phyloP scores from a whole-genome alignment of 2,888 invertebrate species.

The Ramazzottius varieornatus region DNA sequence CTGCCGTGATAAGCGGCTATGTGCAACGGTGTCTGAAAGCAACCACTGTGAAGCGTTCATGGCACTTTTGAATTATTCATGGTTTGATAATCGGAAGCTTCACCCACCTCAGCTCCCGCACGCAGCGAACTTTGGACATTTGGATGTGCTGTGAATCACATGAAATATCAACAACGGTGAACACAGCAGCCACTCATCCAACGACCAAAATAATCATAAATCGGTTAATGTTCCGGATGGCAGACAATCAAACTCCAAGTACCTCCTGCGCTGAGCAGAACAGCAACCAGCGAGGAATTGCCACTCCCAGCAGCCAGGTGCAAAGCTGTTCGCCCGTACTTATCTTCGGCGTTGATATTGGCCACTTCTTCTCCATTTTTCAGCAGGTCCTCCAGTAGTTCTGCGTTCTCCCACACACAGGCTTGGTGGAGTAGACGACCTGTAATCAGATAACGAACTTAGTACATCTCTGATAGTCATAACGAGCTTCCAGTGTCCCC shows the following conservation, averaged over 20 bases:
- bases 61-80: no score
- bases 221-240: no score
- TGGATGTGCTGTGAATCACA: conserved; percentile 30
- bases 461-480: no score
- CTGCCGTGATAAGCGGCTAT: conserved; percentile 53
- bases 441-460: no score
- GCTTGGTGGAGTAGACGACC: conserved; percentile 26
- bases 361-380: conserved; percentile 28
- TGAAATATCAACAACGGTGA: no score
- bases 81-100: no score
- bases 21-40: conserved; percentile 56
- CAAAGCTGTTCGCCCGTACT: conserved; percentile 44
- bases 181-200: no score
- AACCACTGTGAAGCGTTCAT: no score
- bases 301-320: conserved; percentile 58
- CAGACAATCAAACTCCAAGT: no score
- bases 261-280: conserved; percentile 40
- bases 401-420: conserved; percentile 62
- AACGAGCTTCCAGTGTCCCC: no score
- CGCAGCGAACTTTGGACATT: conserved; percentile 20
- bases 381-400: conserved; percentile 50
- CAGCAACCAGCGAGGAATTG: conserved; percentile 42
- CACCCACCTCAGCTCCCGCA: conserved; percentile 3
- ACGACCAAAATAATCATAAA: no score
- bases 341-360: conserved; percentile 42